phyloP scores from a whole-genome alignment of 2,113 vertebrate genomes.

The Atractosteus spatula region DNA sequence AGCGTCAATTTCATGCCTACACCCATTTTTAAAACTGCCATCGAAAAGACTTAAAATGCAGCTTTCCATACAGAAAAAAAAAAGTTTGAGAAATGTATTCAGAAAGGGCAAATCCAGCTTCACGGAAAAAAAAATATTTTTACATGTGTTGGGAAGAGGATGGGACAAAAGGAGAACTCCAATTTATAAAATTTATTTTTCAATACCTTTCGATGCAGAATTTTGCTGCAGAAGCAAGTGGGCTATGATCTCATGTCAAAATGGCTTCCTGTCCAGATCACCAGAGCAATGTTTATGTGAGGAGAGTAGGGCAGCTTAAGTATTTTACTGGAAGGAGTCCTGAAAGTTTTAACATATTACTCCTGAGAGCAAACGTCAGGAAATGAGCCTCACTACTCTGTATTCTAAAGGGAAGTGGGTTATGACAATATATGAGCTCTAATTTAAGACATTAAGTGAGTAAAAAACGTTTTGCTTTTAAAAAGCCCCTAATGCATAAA shows the following conservation, averaged over 20 bases:
- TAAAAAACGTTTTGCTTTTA: too few relatives aligned
- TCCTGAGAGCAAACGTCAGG: slow-evolving; percentile 55
- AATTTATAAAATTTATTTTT: slow-evolving; percentile 25
- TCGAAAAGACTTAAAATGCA: too few relatives aligned
- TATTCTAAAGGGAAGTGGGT: slow-evolving; percentile 52
- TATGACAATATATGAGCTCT: slow-evolving; percentile 42
- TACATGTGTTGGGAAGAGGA: too few relatives aligned
- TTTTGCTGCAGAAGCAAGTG: slow-evolving; percentile 7
- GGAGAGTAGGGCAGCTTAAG: slow-evolving; percentile 22
- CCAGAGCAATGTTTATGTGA: slow-evolving; percentile 7
- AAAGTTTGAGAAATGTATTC: too few relatives aligned
- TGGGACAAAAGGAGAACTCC: slow-evolving; percentile 15
- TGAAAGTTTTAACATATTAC: slow-evolving; percentile 34
- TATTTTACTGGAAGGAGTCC: slow-evolving; percentile 16
- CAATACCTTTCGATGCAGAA: slow-evolving; percentile 6
- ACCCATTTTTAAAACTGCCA: too few relatives aligned
- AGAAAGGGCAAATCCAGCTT: too few relatives aligned
- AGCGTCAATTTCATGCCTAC: too few relatives aligned
- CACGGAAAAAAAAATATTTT: too few relatives aligned
- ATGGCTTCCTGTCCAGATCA: slow-evolving; percentile 30
- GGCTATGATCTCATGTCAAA: slow-evolving; percentile 10
- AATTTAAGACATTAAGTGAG: slow-evolving; percentile 11
- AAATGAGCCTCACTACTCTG: slow-evolving; percentile 61
- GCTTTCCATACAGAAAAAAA: too few relatives aligned
- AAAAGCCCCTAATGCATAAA: too few relatives aligned